Evolutionary conservation across 2,797 vertebrate genomes (phyloP).

Genomic region (Pseudomugil tenellus): DNA sequence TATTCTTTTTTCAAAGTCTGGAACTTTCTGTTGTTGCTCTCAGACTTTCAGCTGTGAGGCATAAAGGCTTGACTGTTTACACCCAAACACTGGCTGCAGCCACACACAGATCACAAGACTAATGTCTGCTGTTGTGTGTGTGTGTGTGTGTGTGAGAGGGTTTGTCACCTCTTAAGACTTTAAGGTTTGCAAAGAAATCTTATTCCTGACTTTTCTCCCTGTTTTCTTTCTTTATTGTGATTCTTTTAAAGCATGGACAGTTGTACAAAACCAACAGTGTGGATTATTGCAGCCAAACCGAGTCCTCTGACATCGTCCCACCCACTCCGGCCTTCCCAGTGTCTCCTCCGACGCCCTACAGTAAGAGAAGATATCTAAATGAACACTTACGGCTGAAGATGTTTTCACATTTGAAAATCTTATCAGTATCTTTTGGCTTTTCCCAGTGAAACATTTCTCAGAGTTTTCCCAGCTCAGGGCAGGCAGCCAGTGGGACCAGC

Average conservation of each 20-base stretch:
- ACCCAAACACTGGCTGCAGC: conserved; percentile 66
- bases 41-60: conserved; percentile 41
- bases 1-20: neutral
- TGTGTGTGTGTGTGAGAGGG: conserved; percentile 28
- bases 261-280: conserved; percentile 60
- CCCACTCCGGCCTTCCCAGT: conserved; percentile 85
- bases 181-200: conserved; percentile 6
- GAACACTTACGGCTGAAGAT: neutral
- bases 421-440: conserved; percentile 47
- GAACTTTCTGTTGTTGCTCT: conserved; percentile 29
- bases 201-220: conserved; percentile 9
- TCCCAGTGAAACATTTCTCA: conserved; percentile 77
- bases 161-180: conserved; percentile 17
- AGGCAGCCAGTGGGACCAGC: conserved; percentile 62
- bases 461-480: conserved; percentile 66
- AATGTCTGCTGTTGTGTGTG: conserved; percentile 61
- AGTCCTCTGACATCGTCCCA: conserved; percentile 65
- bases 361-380: conserved; percentile 54
- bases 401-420: conserved; percentile 37
- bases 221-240: neutral
- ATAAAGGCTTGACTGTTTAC: conserved; percentile 71
- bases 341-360: conserved; percentile 85
- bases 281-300: conserved; percentile 66
- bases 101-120: conserved; percentile 73
- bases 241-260: conserved; percentile 65